phyloP scores from a whole-genome alignment of 1,140 invertebrate species.

The Mycetomoellerius zeteki region DNA sequence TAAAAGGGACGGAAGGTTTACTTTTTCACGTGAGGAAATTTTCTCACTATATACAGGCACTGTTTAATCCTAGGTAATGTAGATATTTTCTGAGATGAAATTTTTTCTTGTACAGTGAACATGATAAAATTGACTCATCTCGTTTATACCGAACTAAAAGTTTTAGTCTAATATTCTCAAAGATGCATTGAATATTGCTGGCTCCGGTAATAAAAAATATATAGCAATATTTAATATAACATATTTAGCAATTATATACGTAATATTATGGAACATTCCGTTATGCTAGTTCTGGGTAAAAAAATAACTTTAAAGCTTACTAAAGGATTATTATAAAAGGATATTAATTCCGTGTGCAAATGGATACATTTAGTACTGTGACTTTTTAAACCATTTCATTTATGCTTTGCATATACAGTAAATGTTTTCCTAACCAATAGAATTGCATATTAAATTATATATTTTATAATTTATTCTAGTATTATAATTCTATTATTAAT shows the following conservation, averaged over 20 bases:
- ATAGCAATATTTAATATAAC: neutral
- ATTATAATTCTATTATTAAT: too few species aligned
- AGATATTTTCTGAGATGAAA: conserved; percentile 28
- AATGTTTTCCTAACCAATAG: neutral
- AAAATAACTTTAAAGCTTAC: conserved; percentile 18
- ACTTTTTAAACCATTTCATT: neutral
- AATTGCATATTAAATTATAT: neutral
- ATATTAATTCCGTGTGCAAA: neutral
- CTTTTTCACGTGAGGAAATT: neutral
- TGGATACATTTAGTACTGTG: neutral
- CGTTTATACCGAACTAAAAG: neutral
- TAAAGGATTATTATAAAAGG: neutral
- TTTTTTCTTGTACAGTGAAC: conserved; percentile 1
- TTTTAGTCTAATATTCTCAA: conserved; percentile 14
- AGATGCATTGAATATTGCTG: neutral
- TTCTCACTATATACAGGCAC: neutral
- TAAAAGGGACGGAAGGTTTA: neutral
- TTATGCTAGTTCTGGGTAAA: neutral
- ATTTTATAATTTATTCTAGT: too few species aligned
- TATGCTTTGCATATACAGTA: neutral
- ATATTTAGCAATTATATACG: neutral
- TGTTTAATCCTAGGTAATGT: conserved; percentile 44
- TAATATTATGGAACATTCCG: neutral
- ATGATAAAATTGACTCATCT: neutral
- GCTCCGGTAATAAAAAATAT: neutral